Percentiles rank a stretch among this genome's conserved stretches.
These are phyloP conservation scores for Erpobdella octoculata DNA, from an alignment of 2,888 invertebrate species.

Conservation along the genomic window DNA sequence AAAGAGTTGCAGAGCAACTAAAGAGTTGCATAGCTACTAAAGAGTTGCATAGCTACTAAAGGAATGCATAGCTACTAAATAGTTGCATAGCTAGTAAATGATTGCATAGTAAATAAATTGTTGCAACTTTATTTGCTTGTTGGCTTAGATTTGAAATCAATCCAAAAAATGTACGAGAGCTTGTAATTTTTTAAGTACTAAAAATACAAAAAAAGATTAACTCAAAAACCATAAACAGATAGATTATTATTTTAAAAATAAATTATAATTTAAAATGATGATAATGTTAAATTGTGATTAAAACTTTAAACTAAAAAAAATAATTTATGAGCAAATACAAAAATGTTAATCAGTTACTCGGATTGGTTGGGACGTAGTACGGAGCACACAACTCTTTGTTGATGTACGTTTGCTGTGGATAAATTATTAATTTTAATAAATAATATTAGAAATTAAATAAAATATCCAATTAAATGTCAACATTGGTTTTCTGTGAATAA, in stretches of 20 bases:
- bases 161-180: too few species aligned
- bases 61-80: too few species aligned
- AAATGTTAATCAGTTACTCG: slow-evolving; percentile 4
- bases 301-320: too few species aligned
- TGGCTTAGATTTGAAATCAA: too few species aligned
- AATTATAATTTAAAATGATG: neutral
- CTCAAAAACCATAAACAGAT: too few species aligned
- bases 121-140: too few species aligned
- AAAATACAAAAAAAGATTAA: too few species aligned
- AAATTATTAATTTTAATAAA: neutral
- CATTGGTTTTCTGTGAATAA: neutral
- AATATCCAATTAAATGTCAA: neutral
- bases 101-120: too few species aligned
- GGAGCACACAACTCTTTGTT: slow-evolving; percentile 23
- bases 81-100: neutral
- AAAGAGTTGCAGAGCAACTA: too few species aligned
- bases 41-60: too few species aligned
- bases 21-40: too few species aligned
- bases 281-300: neutral
- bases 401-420: neutral
- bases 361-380: slow-evolving; percentile 18
- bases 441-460: neutral
- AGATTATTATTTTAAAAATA: neutral
- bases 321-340: neutral
- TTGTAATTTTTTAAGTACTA: neutral